A percentile compares a stretch with the other conserved stretches of the same genome.
phyloP scores from a whole-genome alignment of 2,797 vertebrate species.

The Cheirogaleus major region DNA sequence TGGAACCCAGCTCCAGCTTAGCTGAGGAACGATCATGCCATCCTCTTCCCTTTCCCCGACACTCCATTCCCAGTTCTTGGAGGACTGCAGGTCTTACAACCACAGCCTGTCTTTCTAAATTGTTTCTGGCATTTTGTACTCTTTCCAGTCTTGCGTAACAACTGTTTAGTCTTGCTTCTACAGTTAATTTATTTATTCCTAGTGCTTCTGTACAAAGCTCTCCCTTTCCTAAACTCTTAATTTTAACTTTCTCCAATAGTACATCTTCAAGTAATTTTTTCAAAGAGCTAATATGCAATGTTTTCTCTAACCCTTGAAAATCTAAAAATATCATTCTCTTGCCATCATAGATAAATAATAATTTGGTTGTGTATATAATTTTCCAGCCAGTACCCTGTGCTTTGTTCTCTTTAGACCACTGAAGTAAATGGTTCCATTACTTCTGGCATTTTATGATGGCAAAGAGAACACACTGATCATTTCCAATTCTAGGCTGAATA shows the following conservation, averaged over 20 bases:
- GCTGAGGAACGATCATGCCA: neutral
- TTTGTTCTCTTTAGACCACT: neutral
- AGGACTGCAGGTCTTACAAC: neutral
- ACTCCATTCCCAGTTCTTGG: neutral
- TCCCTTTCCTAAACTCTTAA: neutral
- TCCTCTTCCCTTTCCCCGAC: neutral
- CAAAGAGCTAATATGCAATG: neutral
- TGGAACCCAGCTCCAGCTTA: neutral
- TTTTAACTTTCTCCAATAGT: neutral
- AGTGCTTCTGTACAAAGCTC: neutral
- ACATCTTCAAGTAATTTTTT: neutral
- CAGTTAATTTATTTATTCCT: neutral
- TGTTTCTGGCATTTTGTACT: neutral
- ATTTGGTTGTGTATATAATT: neutral
- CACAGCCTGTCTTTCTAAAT: neutral
- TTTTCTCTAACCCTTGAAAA: neutral
- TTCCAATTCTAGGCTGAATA: neutral
- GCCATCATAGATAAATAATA: neutral
- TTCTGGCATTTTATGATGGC: neutral
- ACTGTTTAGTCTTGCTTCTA: neutral
- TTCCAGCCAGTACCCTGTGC: neutral
- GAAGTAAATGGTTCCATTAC: neutral
- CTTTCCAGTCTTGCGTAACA: neutral
- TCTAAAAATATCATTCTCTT: neutral
- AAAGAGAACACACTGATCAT: neutral